Evolutionary conservation across 2,888 invertebrate species (phyloP).

Genomic region (Caenorhabditis virilis): DNA sequence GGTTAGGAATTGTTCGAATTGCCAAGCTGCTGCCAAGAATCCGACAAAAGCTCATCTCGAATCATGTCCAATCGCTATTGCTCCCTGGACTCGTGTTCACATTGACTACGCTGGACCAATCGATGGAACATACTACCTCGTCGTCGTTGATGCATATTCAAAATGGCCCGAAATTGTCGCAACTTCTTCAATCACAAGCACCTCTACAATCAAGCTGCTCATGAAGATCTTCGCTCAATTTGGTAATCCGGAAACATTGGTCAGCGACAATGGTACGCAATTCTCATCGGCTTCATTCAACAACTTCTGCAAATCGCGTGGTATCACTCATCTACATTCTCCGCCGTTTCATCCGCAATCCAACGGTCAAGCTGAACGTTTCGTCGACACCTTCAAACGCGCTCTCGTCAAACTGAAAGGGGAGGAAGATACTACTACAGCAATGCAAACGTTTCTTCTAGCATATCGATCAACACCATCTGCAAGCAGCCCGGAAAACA

Average conservation of each 20-base stretch:
- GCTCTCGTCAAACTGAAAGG: neutral
- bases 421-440: slow-evolving; percentile 5
- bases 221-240: slow-evolving; percentile 44
- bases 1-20: slow-evolving; percentile 43
- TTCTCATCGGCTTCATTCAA: slow-evolving; percentile 35
- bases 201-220: slow-evolving; percentile 41
- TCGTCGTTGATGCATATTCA: slow-evolving; percentile 69
- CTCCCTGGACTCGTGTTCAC: slow-evolving; percentile 69
- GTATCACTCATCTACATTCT: slow-evolving; percentile 25
- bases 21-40: slow-evolving; percentile 32
- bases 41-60: slow-evolving; percentile 50
- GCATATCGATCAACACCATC: slow-evolving; percentile 25
- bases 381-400: slow-evolving; percentile 14
- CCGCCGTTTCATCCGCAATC: slow-evolving; percentile 46
- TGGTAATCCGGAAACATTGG: slow-evolving; percentile 61
- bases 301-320: slow-evolving; percentile 13
- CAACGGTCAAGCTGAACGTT: slow-evolving; percentile 52
- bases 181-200: slow-evolving; percentile 29
- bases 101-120: slow-evolving; percentile 70
- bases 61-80: slow-evolving; percentile 60
- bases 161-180: slow-evolving; percentile 70
- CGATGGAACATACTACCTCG: slow-evolving; percentile 60
- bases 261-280: slow-evolving; percentile 66
- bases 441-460: slow-evolving; percentile 17
- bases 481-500: neutral